Percentiles rank a stretch among this genome's conserved stretches.
Conservation (phyloP, 2,113 vertebrate species). For the Anolis carolinensis region DNA sequence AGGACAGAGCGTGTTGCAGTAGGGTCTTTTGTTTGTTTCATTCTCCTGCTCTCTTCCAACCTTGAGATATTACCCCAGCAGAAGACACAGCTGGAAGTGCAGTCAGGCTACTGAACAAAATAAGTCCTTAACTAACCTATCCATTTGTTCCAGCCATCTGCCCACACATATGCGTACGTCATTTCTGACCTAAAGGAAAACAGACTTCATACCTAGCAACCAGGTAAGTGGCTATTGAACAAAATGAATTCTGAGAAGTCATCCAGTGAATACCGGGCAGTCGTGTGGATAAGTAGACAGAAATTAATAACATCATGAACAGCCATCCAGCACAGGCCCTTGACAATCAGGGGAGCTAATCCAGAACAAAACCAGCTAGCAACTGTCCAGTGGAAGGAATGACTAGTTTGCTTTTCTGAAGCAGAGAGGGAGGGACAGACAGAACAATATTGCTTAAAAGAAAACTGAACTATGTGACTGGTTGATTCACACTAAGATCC, state of each 20-base stretch:
- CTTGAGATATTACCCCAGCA: not conserved
- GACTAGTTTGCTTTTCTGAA: constrained; percentile 6
- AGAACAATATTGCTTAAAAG: constrained; percentile 5
- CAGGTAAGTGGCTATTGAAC: not conserved
- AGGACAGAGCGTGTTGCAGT: not conserved
- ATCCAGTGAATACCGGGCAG: not conserved
- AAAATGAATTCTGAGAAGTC: not conserved
- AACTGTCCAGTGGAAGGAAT: not conserved
- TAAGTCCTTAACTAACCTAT: not conserved
- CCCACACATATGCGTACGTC: not conserved
- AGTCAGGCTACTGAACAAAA: not conserved
- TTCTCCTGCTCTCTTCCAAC: not conserved
- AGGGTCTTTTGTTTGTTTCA: not conserved
- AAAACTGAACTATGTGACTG: not conserved
- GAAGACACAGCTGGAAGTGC: too few relatives aligned
- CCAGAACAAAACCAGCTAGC: not conserved
- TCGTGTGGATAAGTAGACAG: not conserved
- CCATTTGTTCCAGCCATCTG: not conserved
- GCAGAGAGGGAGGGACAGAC: not conserved
- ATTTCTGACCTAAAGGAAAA: not conserved
- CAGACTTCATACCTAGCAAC: not conserved
- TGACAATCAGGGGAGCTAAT: not conserved
- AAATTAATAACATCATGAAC: not conserved
- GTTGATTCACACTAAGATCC: not conserved
- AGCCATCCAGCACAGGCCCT: not conserved